Base-by-base conservation (phyloP, 2,888 invertebrate species). In the Amiota mariae region DNA sequence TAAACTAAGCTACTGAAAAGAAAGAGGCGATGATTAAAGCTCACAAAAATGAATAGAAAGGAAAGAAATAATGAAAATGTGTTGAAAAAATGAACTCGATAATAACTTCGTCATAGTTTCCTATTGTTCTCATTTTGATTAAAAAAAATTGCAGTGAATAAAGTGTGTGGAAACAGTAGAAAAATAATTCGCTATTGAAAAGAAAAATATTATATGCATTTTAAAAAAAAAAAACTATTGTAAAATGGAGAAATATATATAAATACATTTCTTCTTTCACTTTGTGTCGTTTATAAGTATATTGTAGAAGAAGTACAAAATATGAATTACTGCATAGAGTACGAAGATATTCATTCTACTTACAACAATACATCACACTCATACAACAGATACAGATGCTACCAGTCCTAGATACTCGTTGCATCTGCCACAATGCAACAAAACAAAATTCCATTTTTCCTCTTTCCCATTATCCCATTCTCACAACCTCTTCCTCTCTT, bases 81-180 rank as follows among this genome's bases (percentile, higher is more conserved):
- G 36, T 36, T 2, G 6, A 59, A 6, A 12, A 15, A 6, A 59
- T 20, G 24, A 18, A 4, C 18, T 48, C 15, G 12, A 66, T 49
- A 48, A 48, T 48, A 66, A 66, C 66, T 49, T 49, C 12, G 15
- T 12, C 66, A 66, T 20, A 66, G 20, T 48, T 66, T 20, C 49
- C 66, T n/a, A 66, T 66, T 66, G 66, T 66, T 66, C 66, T 66
- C 48, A 48, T 66, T 66, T 66, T 66, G 66, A 66, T 66, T 66
- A 66, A 66, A 66, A 66, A 66, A 48, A 47, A 46, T 11, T 49
- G n/a, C 20, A 49, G 15, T 18, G 18, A 18, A 13, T 18, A 46
- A 66, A 47, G 24, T 9, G n/a, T 36, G 20, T n/a, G 46, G 46
- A 46, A 63, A 46, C 36, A 63, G n/a, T 15, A 46, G n/a, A 63